Conservation (phyloP, 2,113 vertebrate genomes). For the Chrysemys picta region DNA sequence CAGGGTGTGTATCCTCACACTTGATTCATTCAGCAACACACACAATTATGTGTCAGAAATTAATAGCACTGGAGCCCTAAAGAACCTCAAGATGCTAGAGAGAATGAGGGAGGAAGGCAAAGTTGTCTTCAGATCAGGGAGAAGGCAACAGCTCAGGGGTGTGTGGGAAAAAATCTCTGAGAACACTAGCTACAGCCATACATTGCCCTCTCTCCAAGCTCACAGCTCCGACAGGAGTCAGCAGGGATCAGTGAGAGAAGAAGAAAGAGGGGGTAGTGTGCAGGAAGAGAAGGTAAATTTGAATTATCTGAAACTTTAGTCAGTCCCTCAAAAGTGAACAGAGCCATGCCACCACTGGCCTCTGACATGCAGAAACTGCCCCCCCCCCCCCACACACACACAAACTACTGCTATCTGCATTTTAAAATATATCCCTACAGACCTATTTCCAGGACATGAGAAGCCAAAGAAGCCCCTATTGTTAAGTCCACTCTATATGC, state of each 20-base stretch:
- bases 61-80: neutral
- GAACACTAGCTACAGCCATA: neutral
- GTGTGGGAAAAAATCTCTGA: neutral
- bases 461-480: neutral
- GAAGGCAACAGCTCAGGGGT: neutral
- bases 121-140: neutral
- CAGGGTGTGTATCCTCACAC: neutral
- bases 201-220: neutral
- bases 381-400: too few species aligned
- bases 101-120: neutral
- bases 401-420: neutral
- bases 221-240: neutral
- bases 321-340: neutral
- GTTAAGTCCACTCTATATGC: neutral
- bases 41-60: neutral
- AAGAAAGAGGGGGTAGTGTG: neutral
- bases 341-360: neutral
- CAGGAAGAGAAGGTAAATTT: neutral
- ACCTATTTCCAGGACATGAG: neutral
- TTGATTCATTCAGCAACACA: neutral
- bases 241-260: neutral
- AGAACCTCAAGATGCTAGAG: neutral
- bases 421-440: rapidly evolving
- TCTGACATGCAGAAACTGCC: neutral
- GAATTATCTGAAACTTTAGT: neutral